Evolutionary conservation across 2,113 vertebrate genomes (phyloP).

Genomic region (Ochotona curzoniae): DNA sequence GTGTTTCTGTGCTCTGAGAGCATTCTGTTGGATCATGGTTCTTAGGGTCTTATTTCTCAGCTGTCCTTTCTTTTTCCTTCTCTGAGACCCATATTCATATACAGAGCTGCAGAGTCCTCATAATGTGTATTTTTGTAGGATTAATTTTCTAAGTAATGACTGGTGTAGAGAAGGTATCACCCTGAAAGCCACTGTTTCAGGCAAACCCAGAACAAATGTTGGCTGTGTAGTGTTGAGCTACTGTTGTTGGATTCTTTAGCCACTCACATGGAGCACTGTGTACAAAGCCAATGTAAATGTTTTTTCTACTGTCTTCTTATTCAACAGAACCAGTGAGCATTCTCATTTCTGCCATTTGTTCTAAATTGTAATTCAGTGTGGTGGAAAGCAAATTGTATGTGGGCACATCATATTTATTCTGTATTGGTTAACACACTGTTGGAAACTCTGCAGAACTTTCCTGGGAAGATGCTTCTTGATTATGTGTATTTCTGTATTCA

Average conservation of each 20-base stretch:
- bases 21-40: not conserved
- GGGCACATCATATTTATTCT: constrained; percentile 56
- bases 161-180: not conserved
- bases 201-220: constrained; percentile 4
- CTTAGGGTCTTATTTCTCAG: not conserved
- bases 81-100: not conserved
- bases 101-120: not conserved
- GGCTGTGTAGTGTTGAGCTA: not conserved
- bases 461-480: constrained; percentile 55
- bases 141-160: constrained; percentile 10
- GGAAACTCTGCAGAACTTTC: constrained; percentile 60
- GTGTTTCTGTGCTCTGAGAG: not conserved
- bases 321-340: constrained; percentile 33
- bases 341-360: constrained; percentile 51
- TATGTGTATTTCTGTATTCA: constrained; percentile 68
- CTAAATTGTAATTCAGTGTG: constrained; percentile 56
- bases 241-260: not conserved
- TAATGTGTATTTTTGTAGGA: not conserved
- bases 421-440: constrained; percentile 60
- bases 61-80: not conserved
- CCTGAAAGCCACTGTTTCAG: not conserved
- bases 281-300: constrained; percentile 26
- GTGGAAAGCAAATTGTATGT: constrained; percentile 36
- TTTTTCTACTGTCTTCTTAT: constrained; percentile 45
- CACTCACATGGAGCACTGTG: not conserved